Conservation (phyloP, 2,797 vertebrate species). For the Parambassis ranga region DNA sequence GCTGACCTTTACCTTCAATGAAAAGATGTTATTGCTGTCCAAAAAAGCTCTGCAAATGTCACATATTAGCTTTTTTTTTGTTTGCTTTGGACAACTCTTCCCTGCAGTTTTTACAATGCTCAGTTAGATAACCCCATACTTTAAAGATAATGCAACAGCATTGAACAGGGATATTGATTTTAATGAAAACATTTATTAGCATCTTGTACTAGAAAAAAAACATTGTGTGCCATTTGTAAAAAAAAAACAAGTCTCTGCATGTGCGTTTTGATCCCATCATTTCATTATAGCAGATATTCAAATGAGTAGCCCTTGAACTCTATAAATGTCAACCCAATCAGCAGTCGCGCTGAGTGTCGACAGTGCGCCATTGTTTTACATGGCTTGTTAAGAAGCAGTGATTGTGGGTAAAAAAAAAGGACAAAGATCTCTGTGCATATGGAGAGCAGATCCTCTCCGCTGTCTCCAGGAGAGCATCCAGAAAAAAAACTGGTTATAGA, state of each 20-base stretch:
- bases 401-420: constrained; percentile 29
- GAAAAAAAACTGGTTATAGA: neutral
- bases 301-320: constrained; percentile 27
- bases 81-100: neutral
- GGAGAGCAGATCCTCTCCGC: constrained; percentile 43
- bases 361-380: constrained; percentile 6
- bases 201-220: too few species aligned
- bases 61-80: constrained; percentile 2
- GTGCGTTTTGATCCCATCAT: neutral
- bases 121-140: neutral
- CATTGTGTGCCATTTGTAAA: neutral
- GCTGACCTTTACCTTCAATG: constrained; percentile 24
- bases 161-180: too few species aligned
- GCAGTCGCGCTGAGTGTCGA: neutral
- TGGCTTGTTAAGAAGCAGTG: constrained; percentile 5
- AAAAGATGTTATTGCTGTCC: neutral
- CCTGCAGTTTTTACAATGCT: neutral
- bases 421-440: constrained; percentile 40
- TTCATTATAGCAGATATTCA: constrained; percentile 20
- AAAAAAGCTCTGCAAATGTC: constrained; percentile 15
- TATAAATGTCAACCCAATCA: constrained; percentile 51
- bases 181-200: too few species aligned
- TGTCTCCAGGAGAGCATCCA: neutral
- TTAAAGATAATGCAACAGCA: neutral
- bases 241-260: neutral